Percentiles rank a stretch among this genome's conserved stretches.
Conservation (phyloP, 2,113 vertebrate species). For the Arizona elegans region DNA sequence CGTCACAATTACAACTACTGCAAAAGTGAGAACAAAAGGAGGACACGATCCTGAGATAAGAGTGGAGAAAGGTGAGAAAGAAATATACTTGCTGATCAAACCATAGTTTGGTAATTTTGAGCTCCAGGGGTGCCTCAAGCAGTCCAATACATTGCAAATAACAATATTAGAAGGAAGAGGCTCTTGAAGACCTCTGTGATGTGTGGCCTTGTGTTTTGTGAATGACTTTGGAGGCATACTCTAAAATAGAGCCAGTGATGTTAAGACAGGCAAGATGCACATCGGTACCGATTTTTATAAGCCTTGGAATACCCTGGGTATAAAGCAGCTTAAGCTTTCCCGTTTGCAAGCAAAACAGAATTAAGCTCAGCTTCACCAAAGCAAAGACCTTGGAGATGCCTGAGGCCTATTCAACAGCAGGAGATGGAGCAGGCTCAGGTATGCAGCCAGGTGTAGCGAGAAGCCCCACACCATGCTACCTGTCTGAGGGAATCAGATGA, state of each 20-base stretch:
- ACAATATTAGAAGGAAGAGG: background rate
- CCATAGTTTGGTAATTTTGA: background rate
- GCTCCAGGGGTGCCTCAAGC: background rate
- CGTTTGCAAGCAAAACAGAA: accelerated
- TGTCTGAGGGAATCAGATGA: slow-evolving; percentile 83
- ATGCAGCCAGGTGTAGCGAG: slow-evolving; percentile 38
- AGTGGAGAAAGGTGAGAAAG: background rate
- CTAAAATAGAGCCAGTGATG: background rate
- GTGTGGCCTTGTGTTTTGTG: background rate
- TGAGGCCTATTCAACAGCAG: slow-evolving; percentile 6
- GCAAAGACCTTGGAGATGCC: slow-evolving; percentile 47
- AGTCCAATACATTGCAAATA: background rate
- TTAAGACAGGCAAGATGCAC: background rate
- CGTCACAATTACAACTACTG: too few species aligned
- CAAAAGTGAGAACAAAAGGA: background rate
- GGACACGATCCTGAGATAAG: background rate
- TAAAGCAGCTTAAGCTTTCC: slow-evolving; percentile 8
- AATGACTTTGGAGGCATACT: background rate
- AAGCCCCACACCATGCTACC: slow-evolving; percentile 74
- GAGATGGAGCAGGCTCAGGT: slow-evolving; percentile 29
- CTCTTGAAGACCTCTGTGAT: background rate
- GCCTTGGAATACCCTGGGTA: background rate
- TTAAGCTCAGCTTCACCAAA: slow-evolving; percentile 3
- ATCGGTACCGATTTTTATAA: accelerated
- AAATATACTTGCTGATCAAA: background rate